These are phyloP conservation scores for Myripristis jacobus DNA, from an alignment of 2,797 vertebrate genomes.

Conservation along the genomic window DNA sequence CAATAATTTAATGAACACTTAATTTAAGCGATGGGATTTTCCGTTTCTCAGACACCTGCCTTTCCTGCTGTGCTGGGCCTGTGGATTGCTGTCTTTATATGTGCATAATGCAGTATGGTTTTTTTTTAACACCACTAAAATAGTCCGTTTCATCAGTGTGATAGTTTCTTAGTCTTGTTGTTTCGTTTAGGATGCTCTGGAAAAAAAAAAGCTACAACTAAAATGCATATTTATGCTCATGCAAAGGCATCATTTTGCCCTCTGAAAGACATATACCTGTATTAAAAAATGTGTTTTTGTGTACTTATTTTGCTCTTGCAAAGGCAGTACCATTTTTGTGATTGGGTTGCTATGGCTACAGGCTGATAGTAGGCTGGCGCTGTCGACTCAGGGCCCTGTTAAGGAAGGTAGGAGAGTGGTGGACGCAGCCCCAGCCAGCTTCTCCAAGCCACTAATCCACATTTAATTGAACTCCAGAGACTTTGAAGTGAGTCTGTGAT, in stretches of 20 bases:
- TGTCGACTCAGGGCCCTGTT: slow-evolving; percentile 84
- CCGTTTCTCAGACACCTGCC: no score
- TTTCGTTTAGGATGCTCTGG: no score
- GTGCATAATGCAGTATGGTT: no score
- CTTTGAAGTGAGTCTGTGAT: slow-evolving; percentile 93
- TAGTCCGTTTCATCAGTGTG: neutral
- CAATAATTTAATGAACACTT: no score
- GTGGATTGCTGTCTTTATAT: neutral
- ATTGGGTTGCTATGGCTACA: slow-evolving; percentile 83
- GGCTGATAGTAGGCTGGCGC: slow-evolving; percentile 81
- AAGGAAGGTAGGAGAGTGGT: slow-evolving; percentile 78
- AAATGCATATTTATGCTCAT: neutral
- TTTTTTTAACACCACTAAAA: no score
- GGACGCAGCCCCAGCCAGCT: slow-evolving; percentile 83
- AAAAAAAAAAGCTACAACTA: no score
- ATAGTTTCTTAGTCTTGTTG: neutral
- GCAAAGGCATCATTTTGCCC: neutral
- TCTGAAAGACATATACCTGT: neutral
- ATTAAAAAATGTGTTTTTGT: neutral
- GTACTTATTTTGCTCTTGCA: neutral
- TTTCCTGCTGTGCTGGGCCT: neutral
- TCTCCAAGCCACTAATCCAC: slow-evolving; percentile 92
- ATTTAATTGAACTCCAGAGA: slow-evolving; percentile 99
- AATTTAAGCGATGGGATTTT: no score
- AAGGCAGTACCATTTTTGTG: slow-evolving; percentile 55